Evolutionary conservation across 2,113 vertebrate species (phyloP).

Genomic region (Bettongia penicillata): DNA sequence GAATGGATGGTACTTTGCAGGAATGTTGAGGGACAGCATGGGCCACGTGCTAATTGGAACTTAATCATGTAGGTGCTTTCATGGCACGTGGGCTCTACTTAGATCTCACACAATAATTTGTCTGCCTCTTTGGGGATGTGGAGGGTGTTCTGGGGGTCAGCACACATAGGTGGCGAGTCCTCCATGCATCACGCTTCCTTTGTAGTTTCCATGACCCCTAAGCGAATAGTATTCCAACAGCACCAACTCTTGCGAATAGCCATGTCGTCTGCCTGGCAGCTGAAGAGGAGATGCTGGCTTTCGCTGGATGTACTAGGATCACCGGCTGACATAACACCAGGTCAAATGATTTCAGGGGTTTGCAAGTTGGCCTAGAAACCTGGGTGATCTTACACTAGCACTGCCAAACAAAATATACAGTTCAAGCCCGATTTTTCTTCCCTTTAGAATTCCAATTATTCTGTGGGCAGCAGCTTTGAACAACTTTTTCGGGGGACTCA

Average conservation of each 20-base stretch:
- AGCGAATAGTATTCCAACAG: constrained; percentile 73
- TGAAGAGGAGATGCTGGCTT: constrained; percentile 26
- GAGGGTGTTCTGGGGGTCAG: constrained; percentile 17
- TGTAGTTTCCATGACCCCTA: constrained; percentile 61
- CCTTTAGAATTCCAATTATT: constrained; percentile 10
- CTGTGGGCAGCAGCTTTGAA: constrained; percentile 5
- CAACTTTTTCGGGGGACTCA: constrained; percentile 38
- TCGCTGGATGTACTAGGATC: constrained; percentile 56
- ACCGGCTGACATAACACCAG: constrained; percentile 30
- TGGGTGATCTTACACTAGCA: background rate
- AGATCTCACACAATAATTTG: background rate
- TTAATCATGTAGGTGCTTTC: background rate
- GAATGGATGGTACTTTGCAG: background rate
- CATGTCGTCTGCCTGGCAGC: constrained; percentile 77
- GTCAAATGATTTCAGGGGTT: background rate
- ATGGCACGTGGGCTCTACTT: background rate
- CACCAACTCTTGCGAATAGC: constrained; percentile 74
- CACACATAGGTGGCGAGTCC: constrained; percentile 14
- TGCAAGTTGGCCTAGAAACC: background rate
- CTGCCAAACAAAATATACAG: background rate
- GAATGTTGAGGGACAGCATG: accelerated
- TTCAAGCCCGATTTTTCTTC: background rate
- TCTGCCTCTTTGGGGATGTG: background rate
- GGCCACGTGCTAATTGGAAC: background rate
- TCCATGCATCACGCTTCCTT: constrained; percentile 38